A percentile compares a stretch with the other conserved stretches of the same genome.
Conservation (phyloP, 2,888 invertebrate genomes). For the Perizoma affinitatum region DNA sequence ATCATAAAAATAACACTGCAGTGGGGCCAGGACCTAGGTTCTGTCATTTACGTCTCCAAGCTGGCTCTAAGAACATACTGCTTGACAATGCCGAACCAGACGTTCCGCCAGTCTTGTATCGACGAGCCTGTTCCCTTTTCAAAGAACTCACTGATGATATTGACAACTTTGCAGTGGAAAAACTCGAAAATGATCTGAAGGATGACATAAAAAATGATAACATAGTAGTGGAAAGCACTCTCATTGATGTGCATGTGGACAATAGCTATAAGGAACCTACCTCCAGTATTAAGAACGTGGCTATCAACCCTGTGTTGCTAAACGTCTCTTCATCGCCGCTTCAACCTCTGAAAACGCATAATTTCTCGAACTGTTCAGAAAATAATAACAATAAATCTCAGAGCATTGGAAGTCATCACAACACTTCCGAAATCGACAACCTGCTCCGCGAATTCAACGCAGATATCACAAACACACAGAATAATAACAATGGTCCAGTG, state of each 20-base stretch:
- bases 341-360: constrained; percentile 78
- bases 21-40: constrained; percentile 88
- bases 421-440: constrained; percentile 67
- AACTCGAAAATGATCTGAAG: constrained; percentile 57
- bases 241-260: constrained; percentile 76
- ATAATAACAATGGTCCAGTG: constrained; percentile 51
- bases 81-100: constrained; percentile 90
- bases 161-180: constrained; percentile 69
- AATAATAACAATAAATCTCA: constrained; percentile 71
- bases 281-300: constrained; percentile 54
- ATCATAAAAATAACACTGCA: constrained; percentile 76
- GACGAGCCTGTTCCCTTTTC: constrained; percentile 78
- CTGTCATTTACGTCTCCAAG: constrained; percentile 90
- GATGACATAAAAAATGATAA: constrained; percentile 67
- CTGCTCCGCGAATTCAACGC: constrained; percentile 69
- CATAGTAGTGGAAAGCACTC: constrained; percentile 73
- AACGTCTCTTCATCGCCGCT: constrained; percentile 78
- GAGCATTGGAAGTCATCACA: constrained; percentile 65
- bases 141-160: constrained; percentile 74
- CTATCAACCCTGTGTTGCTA: constrained; percentile 72
- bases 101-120: constrained; percentile 89
- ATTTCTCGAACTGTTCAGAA: constrained; percentile 72
- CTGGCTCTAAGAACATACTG: constrained; percentile 91
- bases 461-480: constrained; percentile 55
- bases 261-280: constrained; percentile 69